Evolutionary conservation across 1,140 invertebrate species (phyloP), one percentile per base, ranked within the genome.

Genomic region (Leptinotarsa defecta): DNA sequence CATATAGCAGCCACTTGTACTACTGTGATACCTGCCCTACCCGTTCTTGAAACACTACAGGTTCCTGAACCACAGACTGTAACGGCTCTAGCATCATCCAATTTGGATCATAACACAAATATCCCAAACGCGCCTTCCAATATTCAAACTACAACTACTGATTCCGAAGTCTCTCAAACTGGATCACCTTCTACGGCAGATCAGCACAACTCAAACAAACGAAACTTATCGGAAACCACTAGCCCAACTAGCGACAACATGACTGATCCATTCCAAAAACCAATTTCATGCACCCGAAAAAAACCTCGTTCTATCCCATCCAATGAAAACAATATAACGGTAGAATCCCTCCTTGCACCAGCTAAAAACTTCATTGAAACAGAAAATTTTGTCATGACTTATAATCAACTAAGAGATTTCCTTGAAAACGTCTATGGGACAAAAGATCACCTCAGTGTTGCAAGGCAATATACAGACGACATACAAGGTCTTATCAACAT

Each of bases 271-370:
- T 57, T 57, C 4, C 52, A n/a, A 17, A 57, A 57, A 57, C 52
- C 52, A 57, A 57, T n/a, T 17, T 57, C 52, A 57, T 57, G n/a
- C n/a, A 57, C 52, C 52, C 52, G n/a, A 57, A n/a, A 57, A 57
- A 57, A 57, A 17, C 13, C 52, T 57, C 52, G n/a, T 57, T 13
- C 13, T 57, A 57, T 17, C 52, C 13, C 52, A n/a, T 34, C 27
- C 27, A 34, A 6, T 34, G 52, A 57, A 57, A 17, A 13, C n/a
- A 57, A 57, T 17, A 17, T n/a, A 13, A 57, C 52, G 13, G 52
- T 17, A 57, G 52, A 57, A 57, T 57, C 13, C 52, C 13, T 57
- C 13, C 52, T 34, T 34, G 27, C 13, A 57, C 52, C 52, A 57
- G n/a, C 52, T n/a, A 57, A 57, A 52, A 57, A 13, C 52, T 57